These are phyloP conservation scores for Conistra vaccinii DNA, from an alignment of 2,888 invertebrate species.

Conservation along the genomic window DNA sequence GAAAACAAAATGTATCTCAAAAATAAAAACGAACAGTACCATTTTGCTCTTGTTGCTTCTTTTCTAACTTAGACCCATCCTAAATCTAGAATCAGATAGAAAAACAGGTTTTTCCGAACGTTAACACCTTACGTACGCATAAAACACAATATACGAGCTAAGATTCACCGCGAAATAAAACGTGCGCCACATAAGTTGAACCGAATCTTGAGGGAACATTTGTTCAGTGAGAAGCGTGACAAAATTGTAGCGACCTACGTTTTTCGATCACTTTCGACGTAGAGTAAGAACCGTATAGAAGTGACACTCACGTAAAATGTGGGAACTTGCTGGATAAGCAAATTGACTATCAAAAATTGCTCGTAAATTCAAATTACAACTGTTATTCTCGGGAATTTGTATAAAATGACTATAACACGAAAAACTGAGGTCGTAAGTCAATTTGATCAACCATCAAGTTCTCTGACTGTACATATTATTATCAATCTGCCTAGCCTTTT, in stretches of 20 bases:
- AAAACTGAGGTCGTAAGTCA: no score
- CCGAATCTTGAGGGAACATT: conserved; percentile 87
- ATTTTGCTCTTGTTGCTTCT: background rate
- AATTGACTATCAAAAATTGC: background rate
- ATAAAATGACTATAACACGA: background rate
- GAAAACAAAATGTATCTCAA: background rate
- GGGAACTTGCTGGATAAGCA: background rate
- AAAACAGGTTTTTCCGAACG: conserved; percentile 65
- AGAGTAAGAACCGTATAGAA: conserved; percentile 17
- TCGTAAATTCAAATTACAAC: background rate
- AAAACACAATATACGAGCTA: conserved; percentile 79
- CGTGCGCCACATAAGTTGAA: conserved; percentile 88
- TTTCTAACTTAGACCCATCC: background rate
- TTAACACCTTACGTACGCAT: conserved; percentile 76
- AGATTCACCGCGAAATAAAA: conserved; percentile 84
- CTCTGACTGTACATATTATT: no score
- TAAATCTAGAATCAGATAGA: conserved; percentile 22
- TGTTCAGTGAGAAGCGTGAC: conserved; percentile 89
- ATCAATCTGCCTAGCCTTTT: no score
- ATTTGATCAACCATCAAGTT: no score
- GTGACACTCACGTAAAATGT: background rate
- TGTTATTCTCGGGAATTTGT: background rate
- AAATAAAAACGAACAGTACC: background rate
- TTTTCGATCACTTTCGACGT: conserved; percentile 83
- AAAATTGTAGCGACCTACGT: conserved; percentile 86